phyloP scores from a whole-genome alignment of 2,888 invertebrate species.

The Desoria tigrina region DNA sequence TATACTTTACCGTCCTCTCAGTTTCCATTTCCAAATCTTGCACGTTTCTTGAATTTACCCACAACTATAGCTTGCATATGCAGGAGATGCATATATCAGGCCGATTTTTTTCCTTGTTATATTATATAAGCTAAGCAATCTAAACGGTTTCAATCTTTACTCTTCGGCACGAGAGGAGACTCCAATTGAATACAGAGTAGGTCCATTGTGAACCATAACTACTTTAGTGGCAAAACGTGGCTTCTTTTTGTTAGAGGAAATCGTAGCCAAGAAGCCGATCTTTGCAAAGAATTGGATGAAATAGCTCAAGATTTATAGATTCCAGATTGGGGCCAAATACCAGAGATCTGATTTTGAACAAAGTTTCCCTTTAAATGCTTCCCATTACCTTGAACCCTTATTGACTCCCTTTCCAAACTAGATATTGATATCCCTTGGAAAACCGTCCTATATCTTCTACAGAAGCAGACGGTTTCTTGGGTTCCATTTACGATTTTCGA shows the following conservation, averaged over 20 bases:
- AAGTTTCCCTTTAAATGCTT: background rate
- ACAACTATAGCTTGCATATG: too few species aligned
- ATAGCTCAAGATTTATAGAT: constrained; percentile 22
- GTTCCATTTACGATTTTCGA: too few species aligned
- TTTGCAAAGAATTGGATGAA: constrained; percentile 5
- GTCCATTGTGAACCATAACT: constrained; percentile 19
- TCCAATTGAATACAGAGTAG: constrained; percentile 38
- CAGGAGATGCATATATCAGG: too few species aligned
- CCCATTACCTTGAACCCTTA: too few species aligned
- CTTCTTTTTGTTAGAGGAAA: constrained; percentile 13
- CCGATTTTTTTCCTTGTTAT: background rate
- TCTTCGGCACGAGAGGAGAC: constrained; percentile 21
- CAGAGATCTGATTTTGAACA: constrained; percentile 20
- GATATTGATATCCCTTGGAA: too few species aligned
- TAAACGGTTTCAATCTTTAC: constrained; percentile 16
- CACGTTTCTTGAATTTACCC: too few species aligned
- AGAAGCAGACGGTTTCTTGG: too few species aligned
- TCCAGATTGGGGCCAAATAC: constrained; percentile 21
- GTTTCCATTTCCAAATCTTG: too few species aligned
- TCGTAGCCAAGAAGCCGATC: constrained; percentile 2
- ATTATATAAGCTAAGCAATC: background rate
- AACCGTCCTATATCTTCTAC: too few species aligned
- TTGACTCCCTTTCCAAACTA: too few species aligned
- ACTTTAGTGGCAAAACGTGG: constrained; percentile 23
- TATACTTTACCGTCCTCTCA: too few species aligned